These are phyloP conservation scores for Coenonympha glycerion DNA, from an alignment of 2,888 invertebrate genomes.

Conservation along the genomic window DNA sequence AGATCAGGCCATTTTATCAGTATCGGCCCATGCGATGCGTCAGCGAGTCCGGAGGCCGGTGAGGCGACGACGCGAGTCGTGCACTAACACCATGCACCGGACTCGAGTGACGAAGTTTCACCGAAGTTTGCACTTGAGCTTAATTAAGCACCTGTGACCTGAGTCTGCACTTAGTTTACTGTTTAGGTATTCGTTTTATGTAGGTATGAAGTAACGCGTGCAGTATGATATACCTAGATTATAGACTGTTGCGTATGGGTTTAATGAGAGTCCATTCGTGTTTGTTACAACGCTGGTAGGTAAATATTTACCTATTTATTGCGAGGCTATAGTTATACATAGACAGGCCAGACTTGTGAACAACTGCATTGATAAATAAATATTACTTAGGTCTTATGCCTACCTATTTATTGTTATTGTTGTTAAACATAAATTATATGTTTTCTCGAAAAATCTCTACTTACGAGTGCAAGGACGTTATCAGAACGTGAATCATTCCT, in stretches of 20 bases:
- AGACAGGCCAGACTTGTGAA: too few species aligned
- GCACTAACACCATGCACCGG: background rate
- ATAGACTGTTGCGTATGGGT: too few species aligned
- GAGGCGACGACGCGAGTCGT: too few species aligned
- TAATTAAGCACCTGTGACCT: too few species aligned
- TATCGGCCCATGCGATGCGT: constrained; percentile 27
- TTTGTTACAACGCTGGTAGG: too few species aligned
- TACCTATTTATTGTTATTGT: background rate
- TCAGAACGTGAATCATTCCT: background rate
- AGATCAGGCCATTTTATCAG: constrained; percentile 34
- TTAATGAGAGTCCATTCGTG: too few species aligned
- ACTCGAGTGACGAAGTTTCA: constrained; percentile 6
- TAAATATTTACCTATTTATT: too few species aligned
- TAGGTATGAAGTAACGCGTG: too few species aligned
- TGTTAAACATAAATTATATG: background rate
- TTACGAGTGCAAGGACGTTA: background rate
- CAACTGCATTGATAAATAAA: background rate
- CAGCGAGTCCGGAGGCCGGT: constrained; percentile 26
- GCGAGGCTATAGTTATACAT: too few species aligned
- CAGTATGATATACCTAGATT: too few species aligned
- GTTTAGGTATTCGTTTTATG: too few species aligned
- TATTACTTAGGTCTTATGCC: background rate
- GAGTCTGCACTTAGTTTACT: too few species aligned
- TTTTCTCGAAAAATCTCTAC: background rate
- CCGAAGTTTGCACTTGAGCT: background rate